A percentile compares a stretch with the other conserved stretches of the same genome.
Evolutionary conservation across 2,113 vertebrate species (phyloP).

Genomic region (Otocyon megalotis): DNA sequence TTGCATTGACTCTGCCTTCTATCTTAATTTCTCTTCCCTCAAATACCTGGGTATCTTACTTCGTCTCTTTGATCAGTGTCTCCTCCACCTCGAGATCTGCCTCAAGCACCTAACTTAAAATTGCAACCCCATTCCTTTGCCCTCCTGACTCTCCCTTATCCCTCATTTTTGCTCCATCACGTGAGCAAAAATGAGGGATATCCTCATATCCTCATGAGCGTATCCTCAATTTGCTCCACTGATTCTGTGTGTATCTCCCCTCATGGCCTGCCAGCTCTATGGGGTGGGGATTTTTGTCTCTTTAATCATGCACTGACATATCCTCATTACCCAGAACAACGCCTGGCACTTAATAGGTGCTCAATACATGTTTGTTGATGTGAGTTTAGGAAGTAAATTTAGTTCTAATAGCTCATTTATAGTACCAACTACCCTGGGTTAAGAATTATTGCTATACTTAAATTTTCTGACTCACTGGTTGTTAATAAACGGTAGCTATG

Average conservation of each 20-base stretch:
- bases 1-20: neutral
- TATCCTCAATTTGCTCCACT: neutral
- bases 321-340: neutral
- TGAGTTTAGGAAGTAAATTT: neutral
- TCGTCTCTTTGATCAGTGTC: neutral
- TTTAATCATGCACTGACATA: neutral
- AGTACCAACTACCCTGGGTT: neutral
- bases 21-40: neutral
- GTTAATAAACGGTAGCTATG: neutral
- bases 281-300: neutral
- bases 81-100: neutral
- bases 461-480: neutral
- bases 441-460: neutral
- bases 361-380: neutral
- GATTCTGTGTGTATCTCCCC: too few species aligned
- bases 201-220: too few species aligned
- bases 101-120: neutral
- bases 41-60: neutral
- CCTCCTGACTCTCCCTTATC: neutral
- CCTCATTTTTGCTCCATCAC: neutral
- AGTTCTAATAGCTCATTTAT: neutral
- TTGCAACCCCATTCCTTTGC: neutral
- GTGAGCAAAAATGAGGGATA: too few species aligned
- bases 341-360: neutral
- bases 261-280: neutral